These are phyloP conservation scores for Dryocosmus kuriphilus DNA, from an alignment of 2,888 invertebrate species.

Conservation along the genomic window DNA sequence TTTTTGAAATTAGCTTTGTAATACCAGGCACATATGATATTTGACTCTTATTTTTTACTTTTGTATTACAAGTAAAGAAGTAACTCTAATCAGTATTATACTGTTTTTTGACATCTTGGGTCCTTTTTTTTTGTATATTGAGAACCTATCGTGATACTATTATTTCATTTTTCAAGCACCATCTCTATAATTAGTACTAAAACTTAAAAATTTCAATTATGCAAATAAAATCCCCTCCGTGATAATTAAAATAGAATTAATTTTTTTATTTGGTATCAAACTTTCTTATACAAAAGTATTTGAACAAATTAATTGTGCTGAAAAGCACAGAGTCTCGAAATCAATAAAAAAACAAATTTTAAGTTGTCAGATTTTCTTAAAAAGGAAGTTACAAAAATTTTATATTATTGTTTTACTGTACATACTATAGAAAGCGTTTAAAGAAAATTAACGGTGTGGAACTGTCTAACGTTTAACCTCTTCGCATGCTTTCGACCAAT, in stretches of 20 bases:
- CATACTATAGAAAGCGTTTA: background rate
- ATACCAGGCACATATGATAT: background rate
- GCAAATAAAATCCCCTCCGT: no score
- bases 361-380: background rate
- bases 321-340: background rate
- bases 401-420: background rate
- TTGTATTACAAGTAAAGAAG: background rate
- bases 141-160: no score
- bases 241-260: no score
- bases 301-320: no score
- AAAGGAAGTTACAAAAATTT: background rate
- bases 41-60: background rate
- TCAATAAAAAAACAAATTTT: background rate
- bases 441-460: conserved; percentile 56
- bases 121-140: background rate
- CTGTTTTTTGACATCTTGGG: background rate
- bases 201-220: no score
- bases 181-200: no score
- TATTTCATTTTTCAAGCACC: no score
- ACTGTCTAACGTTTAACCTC: conserved; percentile 51
- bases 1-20: background rate
- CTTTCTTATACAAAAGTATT: no score
- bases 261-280: no score
- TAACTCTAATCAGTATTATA: background rate
- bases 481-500: conserved; percentile 49